These are phyloP conservation scores for Propithecus deckenii DNA, from an alignment of 2,797 vertebrate genomes.

Conservation along the genomic window DNA sequence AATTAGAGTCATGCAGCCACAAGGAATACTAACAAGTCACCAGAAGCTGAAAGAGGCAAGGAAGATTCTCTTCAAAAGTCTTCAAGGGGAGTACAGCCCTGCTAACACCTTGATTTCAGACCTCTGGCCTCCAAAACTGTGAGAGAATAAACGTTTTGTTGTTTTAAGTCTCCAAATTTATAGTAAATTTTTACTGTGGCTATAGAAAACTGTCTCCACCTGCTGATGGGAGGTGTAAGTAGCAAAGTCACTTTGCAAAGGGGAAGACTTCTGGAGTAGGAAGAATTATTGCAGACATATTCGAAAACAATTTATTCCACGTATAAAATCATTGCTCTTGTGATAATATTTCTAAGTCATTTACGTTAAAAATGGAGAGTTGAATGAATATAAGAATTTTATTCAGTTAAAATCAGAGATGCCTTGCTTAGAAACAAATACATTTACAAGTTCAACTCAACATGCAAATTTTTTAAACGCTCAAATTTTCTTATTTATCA, in stretches of 20 bases:
- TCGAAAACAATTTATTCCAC: not conserved
- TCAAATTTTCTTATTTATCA: not conserved
- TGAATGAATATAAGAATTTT: not conserved
- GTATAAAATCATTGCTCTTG: not conserved
- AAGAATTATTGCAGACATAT: not conserved
- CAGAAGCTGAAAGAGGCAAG: not conserved
- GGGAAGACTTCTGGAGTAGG: not conserved
- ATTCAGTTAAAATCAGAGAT: conserved; percentile 6
- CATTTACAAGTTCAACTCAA: conserved; percentile 11
- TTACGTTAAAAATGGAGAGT: not conserved
- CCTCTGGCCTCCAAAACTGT: not conserved
- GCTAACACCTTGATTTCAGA: not conserved
- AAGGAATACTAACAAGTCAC: not conserved
- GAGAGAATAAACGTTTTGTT: not conserved
- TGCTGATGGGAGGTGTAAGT: not conserved
- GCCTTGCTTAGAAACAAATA: not conserved
- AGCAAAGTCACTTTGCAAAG: not conserved
- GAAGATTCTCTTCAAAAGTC: not conserved
- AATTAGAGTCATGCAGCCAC: not conserved
- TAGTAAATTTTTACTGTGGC: not conserved
- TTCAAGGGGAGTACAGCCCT: not conserved
- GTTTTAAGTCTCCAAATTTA: not conserved
- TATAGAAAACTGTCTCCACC: not conserved
- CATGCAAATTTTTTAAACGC: not conserved
- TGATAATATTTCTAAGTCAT: not conserved